phyloP scores from a whole-genome alignment of 2,797 vertebrate species.

The Carduelis carduelis region DNA sequence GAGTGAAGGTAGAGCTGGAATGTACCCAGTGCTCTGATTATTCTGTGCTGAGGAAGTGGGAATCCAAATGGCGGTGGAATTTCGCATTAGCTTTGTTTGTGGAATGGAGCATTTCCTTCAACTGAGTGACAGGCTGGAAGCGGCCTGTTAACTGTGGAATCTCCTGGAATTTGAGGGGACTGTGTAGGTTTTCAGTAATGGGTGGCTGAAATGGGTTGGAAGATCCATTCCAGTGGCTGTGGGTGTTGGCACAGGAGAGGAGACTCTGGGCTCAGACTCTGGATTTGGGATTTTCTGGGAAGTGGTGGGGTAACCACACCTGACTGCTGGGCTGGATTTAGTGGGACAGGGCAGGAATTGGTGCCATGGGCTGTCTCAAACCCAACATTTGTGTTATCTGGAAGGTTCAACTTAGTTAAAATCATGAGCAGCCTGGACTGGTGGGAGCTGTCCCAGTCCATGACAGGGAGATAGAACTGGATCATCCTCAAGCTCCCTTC shows the following conservation, averaged over 20 bases:
- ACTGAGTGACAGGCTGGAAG: background rate
- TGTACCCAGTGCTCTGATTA: background rate
- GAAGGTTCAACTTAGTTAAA: background rate
- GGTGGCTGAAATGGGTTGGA: background rate
- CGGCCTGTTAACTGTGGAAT: background rate
- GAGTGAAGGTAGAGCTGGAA: background rate
- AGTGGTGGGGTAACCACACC: background rate
- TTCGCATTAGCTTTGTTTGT: background rate
- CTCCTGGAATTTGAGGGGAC: background rate
- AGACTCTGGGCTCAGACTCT: background rate
- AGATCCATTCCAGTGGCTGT: background rate
- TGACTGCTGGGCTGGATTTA: background rate
- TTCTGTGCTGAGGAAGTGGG: background rate
- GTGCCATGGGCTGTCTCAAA: background rate
- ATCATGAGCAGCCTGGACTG: background rate
- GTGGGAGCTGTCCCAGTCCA: background rate
- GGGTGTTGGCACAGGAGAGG: fast-evolving
- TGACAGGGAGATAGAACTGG: background rate
- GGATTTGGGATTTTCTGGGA: background rate
- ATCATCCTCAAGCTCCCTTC: background rate
- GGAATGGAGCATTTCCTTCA: background rate
- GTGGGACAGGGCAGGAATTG: background rate
- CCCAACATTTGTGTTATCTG: background rate
- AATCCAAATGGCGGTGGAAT: background rate
- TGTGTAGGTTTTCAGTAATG: background rate